Conservation (phyloP, 1,140 invertebrate species). For the Leptinotarsa texana region DNA sequence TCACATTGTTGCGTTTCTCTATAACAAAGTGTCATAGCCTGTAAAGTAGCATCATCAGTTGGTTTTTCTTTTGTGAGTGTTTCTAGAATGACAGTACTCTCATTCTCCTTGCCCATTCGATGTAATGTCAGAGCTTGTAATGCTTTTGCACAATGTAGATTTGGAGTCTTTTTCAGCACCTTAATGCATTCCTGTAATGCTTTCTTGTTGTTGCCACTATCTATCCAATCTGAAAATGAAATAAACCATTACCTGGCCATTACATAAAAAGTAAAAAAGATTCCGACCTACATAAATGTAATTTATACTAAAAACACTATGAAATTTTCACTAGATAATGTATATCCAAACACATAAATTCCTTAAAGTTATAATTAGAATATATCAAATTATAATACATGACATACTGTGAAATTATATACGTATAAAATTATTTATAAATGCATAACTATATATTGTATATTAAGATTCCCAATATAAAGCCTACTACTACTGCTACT, state of each 20-base stretch:
- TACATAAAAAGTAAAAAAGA: background rate
- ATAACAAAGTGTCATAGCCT: conserved; percentile 96
- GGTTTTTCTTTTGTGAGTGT: conserved; percentile 81
- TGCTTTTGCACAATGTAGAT: conserved; percentile 86
- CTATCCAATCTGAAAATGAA: conserved; percentile 82
- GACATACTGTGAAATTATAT: no score
- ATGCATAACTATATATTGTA: no score
- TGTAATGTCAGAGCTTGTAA: conserved; percentile 89
- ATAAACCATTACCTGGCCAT: background rate
- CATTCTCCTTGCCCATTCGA: conserved; percentile 79
- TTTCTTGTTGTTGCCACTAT: conserved; percentile 95
- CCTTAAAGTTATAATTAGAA: no score
- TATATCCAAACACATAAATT: no score
- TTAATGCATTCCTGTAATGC: conserved; percentile 97
- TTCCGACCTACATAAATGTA: no score
- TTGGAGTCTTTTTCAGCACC: conserved; percentile 89
- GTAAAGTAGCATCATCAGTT: conserved; percentile 88
- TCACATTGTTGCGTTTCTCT: conserved; percentile 88
- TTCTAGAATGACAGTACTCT: conserved; percentile 76
- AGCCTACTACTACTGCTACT: no score
- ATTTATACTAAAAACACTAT: no score
- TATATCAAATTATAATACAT: no score
- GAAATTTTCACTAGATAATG: no score
- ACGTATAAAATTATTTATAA: no score
- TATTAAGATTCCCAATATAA: no score